Evolutionary conservation across 1,140 invertebrate genomes (phyloP).

Genomic region (Elysia chlorotica): DNA sequence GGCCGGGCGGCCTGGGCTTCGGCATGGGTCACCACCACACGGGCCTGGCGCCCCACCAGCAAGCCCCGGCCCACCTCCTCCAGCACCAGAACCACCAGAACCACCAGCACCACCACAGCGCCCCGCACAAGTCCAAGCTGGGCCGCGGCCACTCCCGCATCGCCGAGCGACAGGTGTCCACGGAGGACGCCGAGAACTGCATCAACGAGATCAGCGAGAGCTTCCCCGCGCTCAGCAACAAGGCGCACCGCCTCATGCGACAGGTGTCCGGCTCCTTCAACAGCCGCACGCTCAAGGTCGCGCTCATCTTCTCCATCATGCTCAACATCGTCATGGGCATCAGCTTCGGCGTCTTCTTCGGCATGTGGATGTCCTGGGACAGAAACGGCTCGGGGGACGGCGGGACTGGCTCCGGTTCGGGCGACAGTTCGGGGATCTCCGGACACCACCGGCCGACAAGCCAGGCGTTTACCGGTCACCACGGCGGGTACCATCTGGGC

Average conservation of each 20-base stretch:
- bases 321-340: constrained; percentile 6
- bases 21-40: too few species aligned
- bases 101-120: too few species aligned
- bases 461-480: too few species aligned
- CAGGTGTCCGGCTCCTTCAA: constrained; percentile 18
- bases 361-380: constrained; percentile 15
- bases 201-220: constrained; percentile 20
- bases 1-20: too few species aligned
- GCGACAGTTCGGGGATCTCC: too few species aligned
- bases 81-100: too few species aligned
- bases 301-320: constrained; percentile 9
- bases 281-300: constrained; percentile 15
- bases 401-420: too few species aligned
- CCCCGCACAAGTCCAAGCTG: too few species aligned
- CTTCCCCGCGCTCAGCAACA: constrained; percentile 10
- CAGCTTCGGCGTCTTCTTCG: constrained; percentile 16
- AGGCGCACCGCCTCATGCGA: constrained; percentile 9
- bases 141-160: not conserved
- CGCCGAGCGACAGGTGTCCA: constrained; percentile 14
- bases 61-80: too few species aligned
- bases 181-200: constrained; percentile 18
- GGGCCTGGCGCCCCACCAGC: not conserved
- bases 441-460: too few species aligned
- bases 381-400: not conserved
- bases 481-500: too few species aligned